phyloP scores from a whole-genome alignment of 2,888 invertebrate genomes.

The Caenorhabditis sp. region DNA sequence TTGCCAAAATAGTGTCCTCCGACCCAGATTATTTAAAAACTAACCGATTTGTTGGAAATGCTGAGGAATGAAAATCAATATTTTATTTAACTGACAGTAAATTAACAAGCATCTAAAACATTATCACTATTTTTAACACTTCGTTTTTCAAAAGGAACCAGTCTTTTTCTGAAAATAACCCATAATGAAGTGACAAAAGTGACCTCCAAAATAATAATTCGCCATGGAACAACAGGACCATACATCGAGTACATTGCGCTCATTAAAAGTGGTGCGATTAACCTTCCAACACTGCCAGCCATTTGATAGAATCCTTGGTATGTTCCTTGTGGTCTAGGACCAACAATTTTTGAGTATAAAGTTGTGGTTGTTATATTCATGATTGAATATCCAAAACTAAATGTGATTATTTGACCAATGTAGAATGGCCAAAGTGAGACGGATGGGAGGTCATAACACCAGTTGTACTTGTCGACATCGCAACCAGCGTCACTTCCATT shows the following conservation, averaged over 20 bases:
- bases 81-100: background rate
- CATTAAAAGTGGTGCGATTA: conserved; percentile 35
- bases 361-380: conserved; percentile 48
- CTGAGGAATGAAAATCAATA: conserved; percentile 15
- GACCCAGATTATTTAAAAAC: conserved; percentile 63
- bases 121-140: background rate
- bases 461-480: conserved; percentile 33
- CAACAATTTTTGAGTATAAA: conserved; percentile 44
- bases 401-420: conserved; percentile 33
- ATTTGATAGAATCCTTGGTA: conserved; percentile 50
- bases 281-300: conserved; percentile 39
- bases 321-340: conserved; percentile 46
- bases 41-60: conserved; percentile 34
- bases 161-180: conserved; percentile 23
- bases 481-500: conserved; percentile 39
- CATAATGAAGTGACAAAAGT: conserved; percentile 15
- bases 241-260: conserved; percentile 23
- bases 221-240: conserved; percentile 33
- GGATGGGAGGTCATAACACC: conserved; percentile 32
- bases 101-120: no score
- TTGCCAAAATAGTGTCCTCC: conserved; percentile 65
- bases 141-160: conserved; percentile 36
- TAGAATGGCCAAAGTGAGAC: conserved; percentile 35
- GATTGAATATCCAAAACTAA: conserved; percentile 39
- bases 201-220: conserved; percentile 25